Conservation (phyloP, 2,797 vertebrate genomes). For the Oophaga sylvatica region DNA sequence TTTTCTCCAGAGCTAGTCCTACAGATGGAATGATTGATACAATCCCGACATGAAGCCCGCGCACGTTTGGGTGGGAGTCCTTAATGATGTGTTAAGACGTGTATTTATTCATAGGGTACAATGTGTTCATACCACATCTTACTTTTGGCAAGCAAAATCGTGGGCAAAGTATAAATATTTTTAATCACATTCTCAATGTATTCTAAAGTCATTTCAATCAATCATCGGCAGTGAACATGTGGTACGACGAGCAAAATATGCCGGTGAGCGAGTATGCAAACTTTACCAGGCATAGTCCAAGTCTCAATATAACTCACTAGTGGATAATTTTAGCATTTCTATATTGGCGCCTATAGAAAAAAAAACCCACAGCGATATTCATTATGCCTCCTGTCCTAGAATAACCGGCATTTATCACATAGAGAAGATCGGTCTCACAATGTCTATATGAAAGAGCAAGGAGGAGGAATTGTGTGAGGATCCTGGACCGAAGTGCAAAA, state of each 20-base stretch:
- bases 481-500: neutral
- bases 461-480: neutral
- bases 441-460: neutral
- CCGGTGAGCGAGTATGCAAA: neutral
- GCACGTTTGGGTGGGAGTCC: conserved; percentile 49
- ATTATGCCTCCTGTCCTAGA: neutral
- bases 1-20: neutral
- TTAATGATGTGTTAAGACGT: conserved; percentile 48
- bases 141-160: conserved; percentile 42
- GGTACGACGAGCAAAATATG: conserved; percentile 29
- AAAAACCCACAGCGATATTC: neutral
- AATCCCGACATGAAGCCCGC: neutral
- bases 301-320: neutral
- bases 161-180: conserved; percentile 51
- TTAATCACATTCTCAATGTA: conserved; percentile 36
- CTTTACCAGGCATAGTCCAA: neutral
- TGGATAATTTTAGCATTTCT: neutral
- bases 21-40: conserved; percentile 4
- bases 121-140: conserved; percentile 43
- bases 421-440: neutral
- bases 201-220: conserved; percentile 28
- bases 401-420: neutral
- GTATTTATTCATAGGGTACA: conserved; percentile 54
- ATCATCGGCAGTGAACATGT: conserved; percentile 17
- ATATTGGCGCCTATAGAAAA: neutral